Evolutionary conservation across 2,888 invertebrate species (phyloP).

Genomic region (Pyralis farinalis): DNA sequence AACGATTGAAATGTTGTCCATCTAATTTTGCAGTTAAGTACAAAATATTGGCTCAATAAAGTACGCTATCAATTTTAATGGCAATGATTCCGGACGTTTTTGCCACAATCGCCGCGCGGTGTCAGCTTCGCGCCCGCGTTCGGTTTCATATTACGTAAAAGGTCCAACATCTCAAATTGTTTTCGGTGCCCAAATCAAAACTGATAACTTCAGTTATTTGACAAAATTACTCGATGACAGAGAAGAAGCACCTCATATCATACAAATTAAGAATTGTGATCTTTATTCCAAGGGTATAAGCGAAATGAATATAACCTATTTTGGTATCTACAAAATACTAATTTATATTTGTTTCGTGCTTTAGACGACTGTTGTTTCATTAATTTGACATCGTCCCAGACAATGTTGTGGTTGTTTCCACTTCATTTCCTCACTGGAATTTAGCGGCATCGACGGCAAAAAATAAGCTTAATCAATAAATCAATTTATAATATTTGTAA

Average conservation of each 20-base stretch:
- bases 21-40: constrained; percentile 17
- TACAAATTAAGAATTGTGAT: constrained; percentile 32
- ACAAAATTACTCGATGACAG: constrained; percentile 63
- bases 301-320: constrained; percentile 28
- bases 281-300: constrained; percentile 30
- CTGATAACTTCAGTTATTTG: constrained; percentile 65
- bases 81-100: constrained; percentile 40
- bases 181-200: constrained; percentile 67
- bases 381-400: constrained; percentile 51
- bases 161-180: constrained; percentile 57
- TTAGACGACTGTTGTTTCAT: constrained; percentile 52
- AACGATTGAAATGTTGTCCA: neutral
- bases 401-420: constrained; percentile 52
- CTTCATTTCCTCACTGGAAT: constrained; percentile 45
- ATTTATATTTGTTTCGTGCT: constrained; percentile 57
- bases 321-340: constrained; percentile 46
- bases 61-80: constrained; percentile 25
- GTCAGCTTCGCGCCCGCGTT: constrained; percentile 49
- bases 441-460: constrained; percentile 31
- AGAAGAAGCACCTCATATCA: constrained; percentile 11
- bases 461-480: no score
- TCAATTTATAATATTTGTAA: no score
- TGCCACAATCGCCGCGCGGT: constrained; percentile 37
- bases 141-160: constrained; percentile 71
- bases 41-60: constrained; percentile 15